Evolutionary conservation across 2,113 vertebrate species (phyloP).

Genomic region (Ivindomyrus marchei): DNA sequence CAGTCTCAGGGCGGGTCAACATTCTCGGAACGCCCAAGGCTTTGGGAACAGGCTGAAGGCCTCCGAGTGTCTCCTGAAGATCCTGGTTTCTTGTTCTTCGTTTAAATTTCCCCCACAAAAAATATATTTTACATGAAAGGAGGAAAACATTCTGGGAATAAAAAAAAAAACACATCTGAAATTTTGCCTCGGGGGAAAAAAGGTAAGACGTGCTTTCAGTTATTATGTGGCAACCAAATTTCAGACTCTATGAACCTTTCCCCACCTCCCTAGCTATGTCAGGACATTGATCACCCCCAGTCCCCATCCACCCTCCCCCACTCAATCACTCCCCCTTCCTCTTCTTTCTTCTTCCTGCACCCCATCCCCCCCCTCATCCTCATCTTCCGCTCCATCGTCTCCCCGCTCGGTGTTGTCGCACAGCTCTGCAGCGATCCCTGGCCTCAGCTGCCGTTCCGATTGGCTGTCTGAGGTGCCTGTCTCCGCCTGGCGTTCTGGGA

Average conservation of each 20-base stretch:
- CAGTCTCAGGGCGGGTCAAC: neutral
- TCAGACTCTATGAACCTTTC: neutral
- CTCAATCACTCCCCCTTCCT: conserved; percentile 44
- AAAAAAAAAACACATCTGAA: neutral
- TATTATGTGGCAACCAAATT: neutral
- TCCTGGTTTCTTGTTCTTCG: neutral
- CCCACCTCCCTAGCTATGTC: neutral
- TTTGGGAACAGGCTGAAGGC: neutral
- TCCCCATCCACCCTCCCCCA: conserved; percentile 14
- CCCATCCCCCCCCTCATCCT: conserved; percentile 10
- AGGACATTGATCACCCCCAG: conserved; percentile 25
- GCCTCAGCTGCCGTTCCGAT: conserved; percentile 26
- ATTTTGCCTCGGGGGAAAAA: neutral
- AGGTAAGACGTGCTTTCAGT: neutral
- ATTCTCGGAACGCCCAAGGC: neutral
- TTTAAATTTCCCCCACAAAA: neutral
- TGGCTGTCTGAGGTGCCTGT: conserved; percentile 31
- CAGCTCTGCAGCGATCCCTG: neutral
- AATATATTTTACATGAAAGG: neutral
- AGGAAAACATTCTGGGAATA: neutral
- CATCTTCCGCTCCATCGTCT: conserved; percentile 31
- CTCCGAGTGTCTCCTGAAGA: neutral
- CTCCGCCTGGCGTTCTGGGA: conserved; percentile 40
- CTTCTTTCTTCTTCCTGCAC: conserved; percentile 27
- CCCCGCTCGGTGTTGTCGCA: neutral